Evolutionary conservation across 1,140 invertebrate genomes (phyloP), one percentile per base, ranked within the genome.

Genomic region (Grapholita molesta): DNA sequence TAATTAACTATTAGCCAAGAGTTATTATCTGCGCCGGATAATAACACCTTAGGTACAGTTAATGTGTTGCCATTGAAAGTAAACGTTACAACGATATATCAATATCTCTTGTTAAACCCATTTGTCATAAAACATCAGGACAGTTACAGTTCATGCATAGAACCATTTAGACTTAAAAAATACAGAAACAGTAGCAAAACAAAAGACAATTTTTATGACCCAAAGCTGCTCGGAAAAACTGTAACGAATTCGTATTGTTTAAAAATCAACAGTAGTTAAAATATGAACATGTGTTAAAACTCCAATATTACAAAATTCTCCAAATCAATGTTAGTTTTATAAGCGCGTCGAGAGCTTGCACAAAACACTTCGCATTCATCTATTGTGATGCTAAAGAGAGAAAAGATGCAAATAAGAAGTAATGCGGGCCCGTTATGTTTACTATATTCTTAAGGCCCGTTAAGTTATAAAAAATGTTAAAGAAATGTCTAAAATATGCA

Each of bases 391-490:
- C 65, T 76, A 80, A 81, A 69, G 18, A 71, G 76, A 69, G 75
- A 80, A 87, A 80, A 88, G 80, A 89, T 82, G 82, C 82, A 83
- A 88, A 85, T 81, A 67, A 69, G 64, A 65, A 79, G 73, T 65
- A 74, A 74, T 71, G 68, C 57, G 69, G 72, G 66, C 21, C 89
- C 80, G 89, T 90, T 91, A 91, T 90, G 82, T 89, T 90, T 88
- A 89, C 82, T 75, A 88, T 80, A 82, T 85, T 85, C 76, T 82
- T 77, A 78, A 79, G 76, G 74, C 75, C 88, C 89, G 88, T 89
- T 91, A 88, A 70, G 35, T 78, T 67, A 64, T 79, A 86, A 87
- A 88, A 85, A 84, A 78, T 70, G 64, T 25, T 5, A 32, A 61
- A 38, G 71, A 78, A 79, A 70, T 52, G 73, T 66, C 68, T 70